These are phyloP conservation scores for Sapajus apella DNA, from an alignment of 2,113 vertebrate genomes.

Conservation along the genomic window DNA sequence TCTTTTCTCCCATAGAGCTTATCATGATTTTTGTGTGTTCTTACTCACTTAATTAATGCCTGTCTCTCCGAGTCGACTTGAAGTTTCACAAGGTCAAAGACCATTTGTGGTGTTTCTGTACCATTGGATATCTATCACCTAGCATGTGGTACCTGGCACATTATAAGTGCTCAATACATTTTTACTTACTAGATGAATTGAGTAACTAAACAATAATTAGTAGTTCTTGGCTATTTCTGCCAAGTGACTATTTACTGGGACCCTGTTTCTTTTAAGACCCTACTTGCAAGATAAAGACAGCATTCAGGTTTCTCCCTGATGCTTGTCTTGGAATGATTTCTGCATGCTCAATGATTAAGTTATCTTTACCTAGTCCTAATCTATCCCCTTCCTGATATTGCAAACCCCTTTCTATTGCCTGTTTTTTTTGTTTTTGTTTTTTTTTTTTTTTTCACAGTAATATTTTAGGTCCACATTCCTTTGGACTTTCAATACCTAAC, in stretches of 20 bases:
- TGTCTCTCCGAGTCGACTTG: neutral
- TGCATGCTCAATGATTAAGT: neutral
- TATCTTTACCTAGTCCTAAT: neutral
- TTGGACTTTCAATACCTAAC: neutral
- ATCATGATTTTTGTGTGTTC: neutral
- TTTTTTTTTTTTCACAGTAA: neutral
- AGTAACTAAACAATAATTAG: neutral
- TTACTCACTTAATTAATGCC: neutral
- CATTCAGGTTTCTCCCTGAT: neutral
- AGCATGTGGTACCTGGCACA: neutral
- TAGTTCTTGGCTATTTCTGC: neutral
- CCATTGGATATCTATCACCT: neutral
- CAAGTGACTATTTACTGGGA: neutral
- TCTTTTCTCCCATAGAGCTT: neutral
- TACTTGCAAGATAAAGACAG: neutral
- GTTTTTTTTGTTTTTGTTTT: neutral
- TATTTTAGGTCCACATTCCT: neutral
- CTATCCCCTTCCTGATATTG: neutral
- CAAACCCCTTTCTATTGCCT: neutral
- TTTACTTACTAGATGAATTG: neutral
- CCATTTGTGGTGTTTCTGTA: neutral
- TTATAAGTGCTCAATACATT: neutral
- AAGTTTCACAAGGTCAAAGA: neutral
- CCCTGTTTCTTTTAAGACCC: neutral
- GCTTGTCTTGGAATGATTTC: neutral